Evolutionary conservation across 2,797 vertebrate genomes (phyloP).

Genomic region (Melanotaenia nigrans): DNA sequence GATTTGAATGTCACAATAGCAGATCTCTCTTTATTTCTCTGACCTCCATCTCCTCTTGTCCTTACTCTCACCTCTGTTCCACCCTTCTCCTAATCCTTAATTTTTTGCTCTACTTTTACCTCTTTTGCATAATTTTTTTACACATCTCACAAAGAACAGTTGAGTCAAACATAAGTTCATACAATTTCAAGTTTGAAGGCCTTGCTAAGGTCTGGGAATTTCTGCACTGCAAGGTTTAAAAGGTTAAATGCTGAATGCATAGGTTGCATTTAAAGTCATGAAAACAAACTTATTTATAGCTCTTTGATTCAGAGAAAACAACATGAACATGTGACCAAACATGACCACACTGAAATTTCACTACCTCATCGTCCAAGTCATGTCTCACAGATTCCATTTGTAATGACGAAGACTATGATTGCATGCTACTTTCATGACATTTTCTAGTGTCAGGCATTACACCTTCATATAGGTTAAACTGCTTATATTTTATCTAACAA

Average conservation of each 20-base stretch:
- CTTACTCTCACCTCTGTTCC: slow-evolving; percentile 42
- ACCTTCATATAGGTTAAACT: too few species aligned
- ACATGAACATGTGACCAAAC: neutral
- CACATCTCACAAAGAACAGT: too few species aligned
- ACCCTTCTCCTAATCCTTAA: slow-evolving; percentile 1
- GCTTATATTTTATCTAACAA: too few species aligned
- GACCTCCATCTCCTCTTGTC: slow-evolving; percentile 58
- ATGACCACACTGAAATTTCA: too few species aligned
- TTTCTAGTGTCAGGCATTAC: too few species aligned
- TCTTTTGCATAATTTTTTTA: neutral
- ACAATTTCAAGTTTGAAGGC: neutral
- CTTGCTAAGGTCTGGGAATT: neutral
- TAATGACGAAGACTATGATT: too few species aligned
- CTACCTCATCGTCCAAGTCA: too few species aligned
- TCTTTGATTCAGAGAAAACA: neutral
- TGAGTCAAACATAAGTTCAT: too few species aligned
- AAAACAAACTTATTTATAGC: neutral
- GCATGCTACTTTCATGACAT: too few species aligned
- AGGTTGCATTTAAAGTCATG: neutral
- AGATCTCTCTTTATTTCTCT: slow-evolving; percentile 24
- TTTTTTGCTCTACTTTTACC: slow-evolving; percentile 1
- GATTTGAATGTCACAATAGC: slow-evolving; percentile 38
- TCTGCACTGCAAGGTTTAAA: neutral
- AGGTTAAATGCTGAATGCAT: neutral
- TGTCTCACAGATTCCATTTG: too few species aligned